Evolutionary conservation across 2,888 invertebrate genomes (phyloP).

Genomic region (Mythimna lalbum): DNA sequence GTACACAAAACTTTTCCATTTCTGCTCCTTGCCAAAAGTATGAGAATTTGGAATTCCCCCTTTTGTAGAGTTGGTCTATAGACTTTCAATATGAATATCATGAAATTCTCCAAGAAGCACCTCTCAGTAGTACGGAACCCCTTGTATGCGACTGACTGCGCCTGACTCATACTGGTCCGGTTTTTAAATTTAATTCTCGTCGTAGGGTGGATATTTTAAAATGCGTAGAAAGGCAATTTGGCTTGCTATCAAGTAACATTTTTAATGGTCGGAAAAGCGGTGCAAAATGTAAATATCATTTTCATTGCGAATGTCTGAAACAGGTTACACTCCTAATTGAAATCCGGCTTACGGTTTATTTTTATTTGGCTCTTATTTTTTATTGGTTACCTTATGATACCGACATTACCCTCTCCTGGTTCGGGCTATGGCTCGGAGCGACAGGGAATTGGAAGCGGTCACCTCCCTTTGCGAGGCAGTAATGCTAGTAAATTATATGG

Average conservation of each 20-base stretch:
- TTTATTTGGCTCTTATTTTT: not conserved
- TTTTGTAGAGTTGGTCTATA: too few relatives aligned
- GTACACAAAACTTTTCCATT: too few relatives aligned
- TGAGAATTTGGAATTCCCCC: too few relatives aligned
- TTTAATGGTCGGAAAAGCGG: slow-evolving; percentile 36
- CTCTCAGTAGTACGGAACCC: not conserved
- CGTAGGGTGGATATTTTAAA: not conserved
- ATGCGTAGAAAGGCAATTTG: slow-evolving; percentile 38
- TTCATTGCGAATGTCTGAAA: slow-evolving; percentile 23
- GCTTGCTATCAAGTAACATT: slow-evolving; percentile 26
- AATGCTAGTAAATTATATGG: too few relatives aligned
- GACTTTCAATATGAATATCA: not conserved
- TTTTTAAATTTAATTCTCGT: slow-evolving; percentile 10
- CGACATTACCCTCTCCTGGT: not conserved
- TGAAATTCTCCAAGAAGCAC: not conserved
- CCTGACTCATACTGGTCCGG: not conserved
- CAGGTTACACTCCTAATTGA: slow-evolving; percentile 40
- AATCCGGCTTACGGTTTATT: slow-evolving; percentile 11
- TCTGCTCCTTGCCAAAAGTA: too few relatives aligned
- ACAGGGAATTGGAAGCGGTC: too few relatives aligned
- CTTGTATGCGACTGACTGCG: not conserved
- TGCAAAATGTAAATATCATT: slow-evolving; percentile 34
- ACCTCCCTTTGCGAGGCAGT: too few relatives aligned
- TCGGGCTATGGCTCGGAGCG: too few relatives aligned
- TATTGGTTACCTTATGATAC: not conserved